Evolutionary conservation across 2,797 vertebrate genomes (phyloP).

Genomic region (Neoniphon sammara): DNA sequence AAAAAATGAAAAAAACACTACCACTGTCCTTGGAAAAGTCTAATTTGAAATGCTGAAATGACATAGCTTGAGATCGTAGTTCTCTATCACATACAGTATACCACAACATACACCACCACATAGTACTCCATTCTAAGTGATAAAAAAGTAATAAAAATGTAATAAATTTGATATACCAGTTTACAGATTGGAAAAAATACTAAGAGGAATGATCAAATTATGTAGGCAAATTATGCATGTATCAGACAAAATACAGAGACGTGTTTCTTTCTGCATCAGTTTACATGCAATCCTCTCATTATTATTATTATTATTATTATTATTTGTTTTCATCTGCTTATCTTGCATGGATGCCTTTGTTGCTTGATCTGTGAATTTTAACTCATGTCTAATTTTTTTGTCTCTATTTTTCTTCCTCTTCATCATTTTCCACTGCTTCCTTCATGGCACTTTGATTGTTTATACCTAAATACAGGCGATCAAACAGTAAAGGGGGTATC

Average conservation of each 20-base stretch:
- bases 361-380: constrained; percentile 54
- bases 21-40: neutral
- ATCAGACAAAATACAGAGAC: neutral
- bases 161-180: too few relatives aligned
- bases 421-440: constrained; percentile 51
- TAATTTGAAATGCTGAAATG: neutral
- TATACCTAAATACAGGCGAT: constrained; percentile 63
- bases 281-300: neutral
- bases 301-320: too few relatives aligned
- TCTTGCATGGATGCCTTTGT: constrained; percentile 19
- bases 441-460: constrained; percentile 49
- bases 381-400: constrained; percentile 49
- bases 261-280: neutral
- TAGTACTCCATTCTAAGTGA: too few relatives aligned
- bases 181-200: too few relatives aligned
- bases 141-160: too few relatives aligned
- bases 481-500: constrained; percentile 75
- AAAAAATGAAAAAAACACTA: neutral
- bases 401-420: constrained; percentile 64
- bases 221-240: too few relatives aligned
- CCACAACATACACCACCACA: too few relatives aligned
- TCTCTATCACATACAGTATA: neutral
- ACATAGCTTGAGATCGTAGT: neutral
- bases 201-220: too few relatives aligned
- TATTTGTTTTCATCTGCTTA: constrained; percentile 15